Evolutionary conservation across 1,140 invertebrate species (phyloP).

Genomic region (Drosophila tsacasi): DNA sequence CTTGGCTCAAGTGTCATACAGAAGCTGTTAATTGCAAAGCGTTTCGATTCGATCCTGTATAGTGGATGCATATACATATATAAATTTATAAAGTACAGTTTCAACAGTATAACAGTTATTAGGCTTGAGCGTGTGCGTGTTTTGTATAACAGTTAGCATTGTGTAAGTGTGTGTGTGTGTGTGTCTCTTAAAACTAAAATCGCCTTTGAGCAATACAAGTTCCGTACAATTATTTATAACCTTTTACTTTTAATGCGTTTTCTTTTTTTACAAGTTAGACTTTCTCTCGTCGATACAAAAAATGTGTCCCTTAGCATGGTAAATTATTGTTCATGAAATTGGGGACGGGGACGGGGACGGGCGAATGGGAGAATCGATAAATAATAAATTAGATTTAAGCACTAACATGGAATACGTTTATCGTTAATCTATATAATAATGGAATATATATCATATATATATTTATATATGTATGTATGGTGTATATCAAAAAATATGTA

Average conservation of each 20-base stretch:
- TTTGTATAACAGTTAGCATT: conserved; percentile 73
- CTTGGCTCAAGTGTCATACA: conserved; percentile 11
- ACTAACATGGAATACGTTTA: conserved; percentile 72
- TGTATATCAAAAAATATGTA: conserved; percentile 47
- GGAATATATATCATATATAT: conserved; percentile 56
- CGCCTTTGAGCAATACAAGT: conserved; percentile 42
- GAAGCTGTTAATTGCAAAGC: conserved; percentile 42
- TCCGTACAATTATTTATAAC: conserved; percentile 12
- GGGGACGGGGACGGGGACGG: conserved; percentile 1
- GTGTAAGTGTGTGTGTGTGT: conserved; percentile 44
- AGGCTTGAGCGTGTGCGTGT: conserved; percentile 42
- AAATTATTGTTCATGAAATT: conserved; percentile 35
- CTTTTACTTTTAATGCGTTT: conserved; percentile 3
- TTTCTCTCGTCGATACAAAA: conserved; percentile 39
- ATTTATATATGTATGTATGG: conserved; percentile 48
- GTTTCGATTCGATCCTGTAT: conserved; percentile 26
- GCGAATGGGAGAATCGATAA: conserved; percentile 16
- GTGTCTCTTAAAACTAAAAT: conserved; percentile 41
- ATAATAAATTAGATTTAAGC: conserved; percentile 82
- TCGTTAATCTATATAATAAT: conserved; percentile 40
- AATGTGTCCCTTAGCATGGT: conserved; percentile 5
- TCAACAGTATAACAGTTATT: conserved; percentile 65
- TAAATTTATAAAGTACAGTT: conserved; percentile 58
- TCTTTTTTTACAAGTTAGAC: conserved; percentile 39
- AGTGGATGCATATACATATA: conserved; percentile 9